Conservation (phyloP, 64 coral and sea anemone genomes). For the Actinia equina region DNA sequence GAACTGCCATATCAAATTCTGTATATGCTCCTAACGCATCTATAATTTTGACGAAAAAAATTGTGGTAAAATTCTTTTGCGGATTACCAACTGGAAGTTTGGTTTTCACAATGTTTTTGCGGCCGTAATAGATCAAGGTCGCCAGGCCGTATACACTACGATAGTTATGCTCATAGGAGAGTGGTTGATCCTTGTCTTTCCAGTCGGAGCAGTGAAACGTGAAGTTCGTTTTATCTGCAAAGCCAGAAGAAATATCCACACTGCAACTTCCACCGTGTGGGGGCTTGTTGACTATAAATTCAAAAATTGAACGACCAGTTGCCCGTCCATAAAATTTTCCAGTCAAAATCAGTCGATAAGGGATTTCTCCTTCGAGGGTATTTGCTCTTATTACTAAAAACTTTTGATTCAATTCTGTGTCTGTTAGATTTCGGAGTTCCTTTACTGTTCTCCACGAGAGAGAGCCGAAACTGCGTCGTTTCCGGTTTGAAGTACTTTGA, state of each 20-base stretch:
- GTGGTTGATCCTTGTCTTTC: conserved; percentile 56
- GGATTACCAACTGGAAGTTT: conserved; percentile 77
- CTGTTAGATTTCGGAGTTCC: neutral
- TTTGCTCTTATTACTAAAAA: neutral
- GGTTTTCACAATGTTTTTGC: conserved; percentile 14
- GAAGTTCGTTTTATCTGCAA: conserved; percentile 54
- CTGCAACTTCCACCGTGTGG: conserved; percentile 55
- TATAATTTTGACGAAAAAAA: conserved; percentile 22
- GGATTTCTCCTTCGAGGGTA: neutral
- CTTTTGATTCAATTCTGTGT: neutral
- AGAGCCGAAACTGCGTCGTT: neutral
- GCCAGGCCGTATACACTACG: conserved; percentile 49
- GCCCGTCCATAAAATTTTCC: neutral
- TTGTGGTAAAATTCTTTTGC: conserved; percentile 24
- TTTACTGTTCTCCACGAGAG: neutral
- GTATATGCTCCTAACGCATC: conserved; percentile 41
- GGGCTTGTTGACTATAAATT: conserved; percentile 45
- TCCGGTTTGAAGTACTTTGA: neutral
- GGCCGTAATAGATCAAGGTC: conserved; percentile 65
- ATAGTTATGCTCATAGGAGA: conserved; percentile 62
- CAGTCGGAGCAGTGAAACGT: conserved; percentile 50
- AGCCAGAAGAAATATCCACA: conserved; percentile 35
- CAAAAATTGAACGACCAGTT: conserved; percentile 5
- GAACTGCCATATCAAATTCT: neutral
- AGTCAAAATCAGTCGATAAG: neutral